Conservation (phyloP, 2,797 vertebrate species). For the Sus cebifrons region DNA sequence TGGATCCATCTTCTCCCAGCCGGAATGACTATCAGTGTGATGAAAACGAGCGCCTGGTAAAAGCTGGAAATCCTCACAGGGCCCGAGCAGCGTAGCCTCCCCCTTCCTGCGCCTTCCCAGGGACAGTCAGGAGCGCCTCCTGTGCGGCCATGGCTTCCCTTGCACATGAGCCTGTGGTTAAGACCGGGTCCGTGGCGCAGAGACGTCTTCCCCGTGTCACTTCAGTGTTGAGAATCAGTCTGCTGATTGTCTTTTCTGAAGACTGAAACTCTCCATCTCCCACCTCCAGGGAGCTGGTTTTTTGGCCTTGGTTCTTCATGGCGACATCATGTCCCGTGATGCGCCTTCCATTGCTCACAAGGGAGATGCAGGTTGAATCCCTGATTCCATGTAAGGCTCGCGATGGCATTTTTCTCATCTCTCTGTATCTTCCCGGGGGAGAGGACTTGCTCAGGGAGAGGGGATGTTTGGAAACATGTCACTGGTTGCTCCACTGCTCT, state of each 20-base stretch:
- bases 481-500: neutral
- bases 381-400: neutral
- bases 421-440: neutral
- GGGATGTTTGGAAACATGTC: neutral
- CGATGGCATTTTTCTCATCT: neutral
- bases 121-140: neutral
- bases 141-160: neutral
- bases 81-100: neutral
- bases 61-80: constrained; percentile 48
- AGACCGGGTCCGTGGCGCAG: neutral
- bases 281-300: neutral
- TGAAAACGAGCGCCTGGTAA: constrained; percentile 2
- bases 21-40: neutral
- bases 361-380: neutral
- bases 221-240: neutral
- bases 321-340: neutral
- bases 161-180: neutral
- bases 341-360: neutral
- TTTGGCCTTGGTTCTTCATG: neutral
- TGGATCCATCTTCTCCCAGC: neutral
- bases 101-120: neutral
- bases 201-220: neutral
- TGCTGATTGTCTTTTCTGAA: constrained; percentile 22
- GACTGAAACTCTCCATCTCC: neutral
- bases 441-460: constrained; percentile 44